Base-by-base conservation (phyloP, 2,797 vertebrate genomes). In the Echeneis naucrates region DNA sequence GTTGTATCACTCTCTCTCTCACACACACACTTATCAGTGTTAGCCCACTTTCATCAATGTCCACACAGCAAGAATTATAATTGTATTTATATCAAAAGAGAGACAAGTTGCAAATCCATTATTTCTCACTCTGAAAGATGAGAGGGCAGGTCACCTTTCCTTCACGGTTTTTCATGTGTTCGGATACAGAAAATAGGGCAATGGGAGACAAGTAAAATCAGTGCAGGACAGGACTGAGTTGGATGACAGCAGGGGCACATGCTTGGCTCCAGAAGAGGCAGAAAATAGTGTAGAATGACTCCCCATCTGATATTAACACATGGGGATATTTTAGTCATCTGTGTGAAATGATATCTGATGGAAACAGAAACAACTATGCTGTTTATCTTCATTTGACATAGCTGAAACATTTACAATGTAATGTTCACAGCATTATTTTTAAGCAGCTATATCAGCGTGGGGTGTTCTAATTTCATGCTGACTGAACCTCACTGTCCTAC, bases 1-100 rank as follows among this genome's bases (percentile, higher is more conserved):
- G 84, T 65, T 85, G 82, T 44, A 75, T 82, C 72, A n/a, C n/a
- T n/a, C n/a, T n/a, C n/a, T 30, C 30, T 83, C 78, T 73, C 64
- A 72, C 64, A 73, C 45, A 72, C 59, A 51, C 71, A 42, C 17
- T 44, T 77, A 77, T 82, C 32, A 5, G 68, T 83, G 70, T 69
- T 71, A 78, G 72, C 80, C 80, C 78, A 72, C 83, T 85, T 85
- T 89, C 83, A 86, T 82, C 61, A 77, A 75, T 83, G 75, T 87
- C 89, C 82, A 69, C 5, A 51, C 62, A 83, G 81, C 61, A 73
- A 57, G 58, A 55, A 81, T 66, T 61, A 66, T 26, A 75, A 52
- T 42, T 33, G 69, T 33, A 56, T 72, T 74, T 59, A 32, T 10
- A 45, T 52, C 37, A 60, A 23, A 13, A 17, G 23, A 55, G 13